Evolutionary conservation across 2,797 vertebrate genomes (phyloP).

Genomic region (Cirrhinus mrigala): DNA sequence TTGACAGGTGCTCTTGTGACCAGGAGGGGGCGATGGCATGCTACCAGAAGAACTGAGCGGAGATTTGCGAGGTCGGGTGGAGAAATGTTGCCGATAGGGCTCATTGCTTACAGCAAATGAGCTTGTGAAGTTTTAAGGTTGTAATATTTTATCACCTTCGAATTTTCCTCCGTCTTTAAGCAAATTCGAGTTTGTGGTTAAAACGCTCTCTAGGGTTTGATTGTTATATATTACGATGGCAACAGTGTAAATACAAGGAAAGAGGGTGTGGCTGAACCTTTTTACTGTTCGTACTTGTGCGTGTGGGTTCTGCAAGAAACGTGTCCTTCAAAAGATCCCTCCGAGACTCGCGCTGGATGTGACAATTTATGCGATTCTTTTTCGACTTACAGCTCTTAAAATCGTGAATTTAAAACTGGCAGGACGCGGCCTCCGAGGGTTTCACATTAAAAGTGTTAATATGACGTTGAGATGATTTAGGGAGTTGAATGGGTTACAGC

Average conservation of each 20-base stretch:
- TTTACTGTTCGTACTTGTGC: not conserved
- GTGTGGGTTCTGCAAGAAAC: conserved; percentile 11
- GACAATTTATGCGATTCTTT: conserved; percentile 39
- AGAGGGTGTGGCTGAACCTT: not conserved
- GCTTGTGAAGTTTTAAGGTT: conserved; percentile 51
- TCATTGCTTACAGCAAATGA: conserved; percentile 46
- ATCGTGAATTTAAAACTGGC: conserved; percentile 21
- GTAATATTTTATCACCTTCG: conserved; percentile 48
- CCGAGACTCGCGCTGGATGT: conserved; percentile 14
- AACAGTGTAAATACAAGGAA: conserved; percentile 26
- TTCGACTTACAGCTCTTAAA: conserved; percentile 25
- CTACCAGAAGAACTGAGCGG: conserved; percentile 29
- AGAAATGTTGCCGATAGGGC: conserved; percentile 26
- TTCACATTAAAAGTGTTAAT: conserved; percentile 51
- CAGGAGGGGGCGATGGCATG: conserved; percentile 75
- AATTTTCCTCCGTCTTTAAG: conserved; percentile 18
- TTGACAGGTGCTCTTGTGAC: conserved; percentile 55
- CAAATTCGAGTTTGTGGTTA: conserved; percentile 37
- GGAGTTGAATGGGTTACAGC: not conserved
- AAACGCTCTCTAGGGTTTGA: conserved; percentile 17
- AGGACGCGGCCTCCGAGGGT: not conserved
- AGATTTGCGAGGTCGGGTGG: not conserved
- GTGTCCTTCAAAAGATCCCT: conserved; percentile 11
- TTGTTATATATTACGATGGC: conserved; percentile 21
- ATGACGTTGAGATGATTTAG: conserved; percentile 35